Percentiles rank a stretch among this genome's conserved stretches.
Evolutionary conservation across 1,140 invertebrate species (phyloP).

Genomic region (Eueides isabella): DNA sequence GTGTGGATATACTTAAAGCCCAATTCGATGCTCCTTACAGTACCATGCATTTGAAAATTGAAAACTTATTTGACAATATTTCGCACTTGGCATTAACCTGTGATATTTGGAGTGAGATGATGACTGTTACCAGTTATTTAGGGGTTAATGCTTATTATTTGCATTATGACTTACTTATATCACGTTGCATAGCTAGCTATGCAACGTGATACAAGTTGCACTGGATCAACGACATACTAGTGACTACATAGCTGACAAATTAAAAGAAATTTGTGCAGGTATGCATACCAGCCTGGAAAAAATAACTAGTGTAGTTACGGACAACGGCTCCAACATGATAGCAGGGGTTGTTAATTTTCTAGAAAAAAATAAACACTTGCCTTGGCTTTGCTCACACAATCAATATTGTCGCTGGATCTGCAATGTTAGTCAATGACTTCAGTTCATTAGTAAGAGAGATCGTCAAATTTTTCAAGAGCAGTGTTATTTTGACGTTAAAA

Average conservation of each 20-base stretch:
- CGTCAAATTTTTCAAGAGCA: too few relatives aligned
- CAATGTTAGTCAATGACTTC: conserved; percentile 42
- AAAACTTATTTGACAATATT: conserved; percentile 42
- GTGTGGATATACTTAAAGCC: too few relatives aligned
- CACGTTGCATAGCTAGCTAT: too few relatives aligned
- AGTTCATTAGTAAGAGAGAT: conserved; percentile 40
- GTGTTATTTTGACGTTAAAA: conserved; percentile 42
- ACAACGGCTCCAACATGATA: conserved; percentile 38
- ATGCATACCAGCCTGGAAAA: conserved; percentile 37
- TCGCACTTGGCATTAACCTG: conserved; percentile 39
- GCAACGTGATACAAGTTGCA: conserved; percentile 41
- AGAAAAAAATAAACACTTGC: conserved; percentile 41
- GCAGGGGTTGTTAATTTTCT: conserved; percentile 34
- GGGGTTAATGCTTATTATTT: conserved; percentile 45
- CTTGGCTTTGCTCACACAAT: conserved; percentile 15
- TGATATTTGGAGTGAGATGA: conserved; percentile 46
- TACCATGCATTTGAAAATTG: conserved; percentile 41
- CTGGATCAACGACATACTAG: conserved; percentile 42
- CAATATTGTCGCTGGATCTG: conserved; percentile 40
- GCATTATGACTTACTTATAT: conserved; percentile 37
- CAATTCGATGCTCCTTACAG: too few relatives aligned
- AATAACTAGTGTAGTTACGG: conserved; percentile 40
- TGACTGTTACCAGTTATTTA: conserved; percentile 45
- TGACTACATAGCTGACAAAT: conserved; percentile 37
- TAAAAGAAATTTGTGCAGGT: conserved; percentile 39